These are phyloP conservation scores for Adela reaumurella DNA, from an alignment of 2,888 invertebrate species.

Conservation along the genomic window DNA sequence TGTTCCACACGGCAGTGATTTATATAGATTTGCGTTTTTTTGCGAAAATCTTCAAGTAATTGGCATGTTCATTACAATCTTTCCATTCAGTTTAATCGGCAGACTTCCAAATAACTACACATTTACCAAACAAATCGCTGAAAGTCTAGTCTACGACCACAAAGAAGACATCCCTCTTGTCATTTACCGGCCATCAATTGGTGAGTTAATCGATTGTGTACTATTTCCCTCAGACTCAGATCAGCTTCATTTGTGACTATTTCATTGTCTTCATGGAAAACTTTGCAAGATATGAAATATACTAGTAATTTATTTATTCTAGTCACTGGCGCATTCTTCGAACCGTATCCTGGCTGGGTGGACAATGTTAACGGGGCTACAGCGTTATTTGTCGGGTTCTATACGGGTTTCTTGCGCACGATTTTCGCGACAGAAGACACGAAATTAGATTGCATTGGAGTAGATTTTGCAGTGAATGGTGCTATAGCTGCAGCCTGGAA, in stretches of 20 bases:
- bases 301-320: neutral
- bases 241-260: no score
- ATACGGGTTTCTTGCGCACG: neutral
- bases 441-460: neutral
- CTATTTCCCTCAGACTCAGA: no score
- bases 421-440: neutral
- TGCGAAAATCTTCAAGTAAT: neutral
- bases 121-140: conserved; percentile 22
- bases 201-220: no score
- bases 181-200: conserved; percentile 21
- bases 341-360: neutral
- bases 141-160: conserved; percentile 15
- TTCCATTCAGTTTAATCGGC: conserved; percentile 15
- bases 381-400: neutral
- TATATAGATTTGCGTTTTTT: no score
- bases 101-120: conserved; percentile 21
- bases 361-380: neutral
- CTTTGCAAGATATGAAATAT: no score
- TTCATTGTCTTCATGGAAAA: no score
- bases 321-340: neutral
- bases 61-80: no score
- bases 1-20: no score
- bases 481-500: neutral
- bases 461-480: neutral
- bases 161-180: conserved; percentile 15